Conservation (phyloP, 2,797 vertebrate species). For the Somateria mollissima region DNA sequence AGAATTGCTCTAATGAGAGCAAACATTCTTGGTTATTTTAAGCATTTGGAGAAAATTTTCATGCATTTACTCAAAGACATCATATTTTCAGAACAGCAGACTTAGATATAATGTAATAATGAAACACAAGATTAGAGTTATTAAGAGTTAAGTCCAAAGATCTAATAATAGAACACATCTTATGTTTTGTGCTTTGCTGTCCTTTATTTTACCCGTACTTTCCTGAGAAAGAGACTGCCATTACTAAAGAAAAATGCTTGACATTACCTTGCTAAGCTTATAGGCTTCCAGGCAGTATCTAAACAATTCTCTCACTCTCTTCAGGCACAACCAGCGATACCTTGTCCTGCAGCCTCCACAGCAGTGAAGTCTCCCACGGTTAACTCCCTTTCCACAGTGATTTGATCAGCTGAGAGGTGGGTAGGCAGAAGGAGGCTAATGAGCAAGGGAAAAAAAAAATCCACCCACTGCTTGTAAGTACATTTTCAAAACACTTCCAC, state of each 20-base stretch:
- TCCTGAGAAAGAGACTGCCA: not conserved
- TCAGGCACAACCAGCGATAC: not conserved
- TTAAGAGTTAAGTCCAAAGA: not conserved
- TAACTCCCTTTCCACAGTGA: not conserved
- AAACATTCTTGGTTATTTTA: not conserved
- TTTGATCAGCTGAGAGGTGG: not conserved
- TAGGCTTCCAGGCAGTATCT: not conserved
- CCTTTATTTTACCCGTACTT: not conserved
- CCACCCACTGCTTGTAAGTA: not conserved
- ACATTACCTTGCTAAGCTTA: not conserved
- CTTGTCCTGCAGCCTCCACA: not conserved
- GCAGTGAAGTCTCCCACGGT: not conserved
- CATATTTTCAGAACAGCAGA: not conserved
- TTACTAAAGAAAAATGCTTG: not conserved
- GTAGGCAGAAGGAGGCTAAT: not conserved
- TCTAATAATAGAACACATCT: not conserved
- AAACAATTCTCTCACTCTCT: not conserved
- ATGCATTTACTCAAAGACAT: not conserved
- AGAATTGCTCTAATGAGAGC: not conserved
- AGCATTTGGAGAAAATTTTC: not conserved
- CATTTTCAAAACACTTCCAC: not conserved
- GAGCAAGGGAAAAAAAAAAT: not conserved
- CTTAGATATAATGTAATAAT: not conserved
- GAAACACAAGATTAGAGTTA: not conserved
- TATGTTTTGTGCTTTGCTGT: not conserved